phyloP scores from a whole-genome alignment of 2,797 vertebrate species.

The Bradypodion pumilum region DNA sequence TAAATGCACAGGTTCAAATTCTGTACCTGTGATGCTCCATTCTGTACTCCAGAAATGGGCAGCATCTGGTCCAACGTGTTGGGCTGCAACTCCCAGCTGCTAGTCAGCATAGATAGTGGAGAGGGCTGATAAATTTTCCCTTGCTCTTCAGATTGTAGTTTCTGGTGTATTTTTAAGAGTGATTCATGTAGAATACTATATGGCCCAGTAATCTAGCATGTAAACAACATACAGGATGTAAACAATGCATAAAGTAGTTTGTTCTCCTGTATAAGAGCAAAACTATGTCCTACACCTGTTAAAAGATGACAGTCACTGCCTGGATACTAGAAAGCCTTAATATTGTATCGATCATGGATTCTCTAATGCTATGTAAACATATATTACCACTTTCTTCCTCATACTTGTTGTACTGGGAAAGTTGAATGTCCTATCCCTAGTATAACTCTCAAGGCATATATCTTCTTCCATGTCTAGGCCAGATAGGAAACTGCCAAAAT shows the following conservation, averaged over 20 bases:
- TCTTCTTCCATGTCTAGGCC: no score
- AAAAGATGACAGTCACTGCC: background rate
- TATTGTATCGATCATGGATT: background rate
- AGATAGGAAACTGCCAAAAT: no score
- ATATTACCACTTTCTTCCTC: background rate
- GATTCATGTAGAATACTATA: background rate
- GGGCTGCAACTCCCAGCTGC: background rate
- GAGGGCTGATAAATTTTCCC: background rate
- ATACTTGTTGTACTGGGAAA: background rate
- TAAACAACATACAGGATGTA: no score
- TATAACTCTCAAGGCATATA: no score
- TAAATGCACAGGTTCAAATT: background rate
- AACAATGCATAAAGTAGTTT: background rate
- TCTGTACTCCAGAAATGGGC: no score
- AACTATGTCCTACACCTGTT: background rate
- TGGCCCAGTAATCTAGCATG: no score
- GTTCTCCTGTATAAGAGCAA: background rate
- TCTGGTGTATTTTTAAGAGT: background rate
- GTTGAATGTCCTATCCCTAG: no score
- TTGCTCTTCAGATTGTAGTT: background rate
- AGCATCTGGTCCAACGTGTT: background rate
- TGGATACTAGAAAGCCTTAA: background rate
- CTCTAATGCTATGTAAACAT: background rate
- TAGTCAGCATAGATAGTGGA: background rate
- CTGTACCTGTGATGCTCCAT: background rate